phyloP scores from a whole-genome alignment of 2,113 vertebrate species.

The Zapornia atra region DNA sequence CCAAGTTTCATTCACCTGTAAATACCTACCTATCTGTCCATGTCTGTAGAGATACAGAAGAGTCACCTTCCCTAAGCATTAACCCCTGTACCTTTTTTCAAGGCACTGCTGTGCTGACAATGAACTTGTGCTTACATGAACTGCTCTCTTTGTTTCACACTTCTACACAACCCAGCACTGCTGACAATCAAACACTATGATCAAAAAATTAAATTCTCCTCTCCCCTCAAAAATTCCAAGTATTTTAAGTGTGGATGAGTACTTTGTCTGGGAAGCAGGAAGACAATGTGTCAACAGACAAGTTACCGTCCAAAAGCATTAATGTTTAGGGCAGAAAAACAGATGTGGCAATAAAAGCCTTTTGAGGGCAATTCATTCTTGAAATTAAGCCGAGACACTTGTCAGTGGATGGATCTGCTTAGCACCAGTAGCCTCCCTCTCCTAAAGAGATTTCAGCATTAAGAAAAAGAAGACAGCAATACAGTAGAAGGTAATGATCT shows the following conservation, averaged over 20 bases:
- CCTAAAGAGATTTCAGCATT: background rate
- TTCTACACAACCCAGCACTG: background rate
- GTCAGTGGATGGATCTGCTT: background rate
- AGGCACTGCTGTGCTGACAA: background rate
- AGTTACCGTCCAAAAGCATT: background rate
- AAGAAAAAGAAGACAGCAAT: background rate
- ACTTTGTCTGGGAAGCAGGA: slow-evolving; percentile 20
- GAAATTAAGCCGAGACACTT: background rate
- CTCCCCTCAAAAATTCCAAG: slow-evolving; percentile 5
- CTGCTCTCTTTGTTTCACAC: background rate
- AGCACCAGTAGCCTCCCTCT: background rate
- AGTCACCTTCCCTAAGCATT: background rate
- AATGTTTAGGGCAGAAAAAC: slow-evolving; percentile 8
- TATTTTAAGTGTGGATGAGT: slow-evolving; percentile 29
- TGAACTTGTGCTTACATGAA: background rate
- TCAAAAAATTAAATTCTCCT: background rate
- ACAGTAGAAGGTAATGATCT: background rate
- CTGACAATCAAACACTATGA: background rate
- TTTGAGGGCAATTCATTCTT: background rate
- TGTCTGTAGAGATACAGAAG: background rate
- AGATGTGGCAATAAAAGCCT: slow-evolving; percentile 1
- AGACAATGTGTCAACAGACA: background rate
- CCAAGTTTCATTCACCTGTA: background rate
- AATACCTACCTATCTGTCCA: background rate
- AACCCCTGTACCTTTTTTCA: background rate